These are phyloP conservation scores for Cyphomyrus discorhynchus DNA, from an alignment of 2,113 vertebrate genomes.

Conservation along the genomic window DNA sequence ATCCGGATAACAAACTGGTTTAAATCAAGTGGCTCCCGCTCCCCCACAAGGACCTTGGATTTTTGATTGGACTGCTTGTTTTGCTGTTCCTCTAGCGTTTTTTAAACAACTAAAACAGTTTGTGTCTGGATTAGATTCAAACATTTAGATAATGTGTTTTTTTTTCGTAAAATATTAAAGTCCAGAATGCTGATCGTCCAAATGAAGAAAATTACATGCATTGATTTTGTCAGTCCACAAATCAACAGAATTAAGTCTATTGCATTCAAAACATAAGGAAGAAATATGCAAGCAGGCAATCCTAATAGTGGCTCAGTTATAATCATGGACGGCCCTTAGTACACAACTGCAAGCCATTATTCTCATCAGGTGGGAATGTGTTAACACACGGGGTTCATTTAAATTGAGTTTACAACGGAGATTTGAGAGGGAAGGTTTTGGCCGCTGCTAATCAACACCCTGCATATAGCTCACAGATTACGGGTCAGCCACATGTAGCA, in stretches of 20 bases:
- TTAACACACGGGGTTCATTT: not conserved
- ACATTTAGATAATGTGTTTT: not conserved
- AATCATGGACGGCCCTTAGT: not conserved
- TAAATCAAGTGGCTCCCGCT: not conserved
- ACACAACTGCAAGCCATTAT: not conserved
- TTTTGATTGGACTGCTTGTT: not conserved
- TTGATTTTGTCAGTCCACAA: conserved; percentile 1
- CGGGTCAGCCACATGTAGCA: not conserved
- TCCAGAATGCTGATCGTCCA: not conserved
- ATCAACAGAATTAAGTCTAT: not conserved
- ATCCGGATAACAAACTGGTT: not conserved
- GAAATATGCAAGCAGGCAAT: not conserved
- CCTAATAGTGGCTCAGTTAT: not conserved
- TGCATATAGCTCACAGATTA: not conserved
- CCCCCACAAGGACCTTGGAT: not conserved
- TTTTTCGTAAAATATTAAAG: not conserved
- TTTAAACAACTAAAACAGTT: not conserved
- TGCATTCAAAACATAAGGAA: not conserved
- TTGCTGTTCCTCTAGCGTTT: not conserved
- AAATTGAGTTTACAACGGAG: not conserved
- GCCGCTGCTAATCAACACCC: not conserved
- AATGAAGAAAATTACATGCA: not conserved
- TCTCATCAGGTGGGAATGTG: not conserved
- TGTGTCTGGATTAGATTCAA: not conserved
- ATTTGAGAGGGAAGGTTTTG: not conserved